Base-by-base conservation (phyloP, 30 jellyfish, hydroid and myxozoan species). In the Cassiopea andromeda region DNA sequence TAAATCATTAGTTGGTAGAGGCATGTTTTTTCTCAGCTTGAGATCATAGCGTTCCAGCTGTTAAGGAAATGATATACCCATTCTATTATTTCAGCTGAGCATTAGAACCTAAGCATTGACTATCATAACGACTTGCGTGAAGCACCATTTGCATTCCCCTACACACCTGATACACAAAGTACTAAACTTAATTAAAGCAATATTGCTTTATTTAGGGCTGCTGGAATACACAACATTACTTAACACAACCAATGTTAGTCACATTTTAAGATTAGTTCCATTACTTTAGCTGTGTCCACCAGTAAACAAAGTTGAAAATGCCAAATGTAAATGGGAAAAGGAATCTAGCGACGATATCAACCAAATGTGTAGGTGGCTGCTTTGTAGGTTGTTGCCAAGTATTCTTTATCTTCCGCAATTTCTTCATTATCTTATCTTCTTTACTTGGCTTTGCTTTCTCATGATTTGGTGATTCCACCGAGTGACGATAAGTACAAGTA, bases 271-370 rank as follows among this genome's bases (percentile, higher is more conserved):
- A 27, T 27, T 13, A 14, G 14, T 13, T 61, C 2, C 7, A 61
- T 27, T 84, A 84, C 2, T 48, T n/a, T n/a, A 85, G 18, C 17
- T 75, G 77, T 46, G 44, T 75, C 90, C 90, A 81, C 96, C 96
- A 89, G 54, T 89, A 89, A 46, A 78, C 75, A 45, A 89, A 80
- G 71, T 89, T 89, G 46, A 89, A 89, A 9, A 75, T 57, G 15
- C 85, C 84, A 57, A 80, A 89, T 0, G 84, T 38, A 9, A 89
- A 72, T 43, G 96, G 96, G 57, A 89, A 89, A 1, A 89, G 43
- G 27, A 89, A 59, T 46, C 96, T 72, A 16, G 96, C 91, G 0
- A 89, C 4, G 64, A 64, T n/a, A 66, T 89, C 96, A 73, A 89
- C 93, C n/a, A 86, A 27, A 17, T 86, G 93, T 12, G 93, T 46